These are phyloP conservation scores for Gnatocerus cornutus DNA, from an alignment of 2,888 invertebrate species.

Conservation along the genomic window DNA sequence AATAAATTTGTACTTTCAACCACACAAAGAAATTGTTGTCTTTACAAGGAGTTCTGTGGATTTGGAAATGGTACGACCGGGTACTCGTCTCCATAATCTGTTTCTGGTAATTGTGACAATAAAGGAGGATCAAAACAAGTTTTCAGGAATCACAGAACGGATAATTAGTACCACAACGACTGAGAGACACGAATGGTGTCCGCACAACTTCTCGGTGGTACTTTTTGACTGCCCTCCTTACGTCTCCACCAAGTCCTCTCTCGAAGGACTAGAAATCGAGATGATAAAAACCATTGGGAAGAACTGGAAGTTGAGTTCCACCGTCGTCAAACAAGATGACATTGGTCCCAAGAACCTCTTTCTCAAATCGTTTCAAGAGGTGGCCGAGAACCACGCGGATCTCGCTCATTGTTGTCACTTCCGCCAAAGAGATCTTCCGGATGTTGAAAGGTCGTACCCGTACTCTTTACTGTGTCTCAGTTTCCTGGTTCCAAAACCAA, in stretches of 20 bases:
- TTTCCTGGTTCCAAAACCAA: slow-evolving; percentile 8
- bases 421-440: slow-evolving; percentile 5
- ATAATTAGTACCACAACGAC: too few species aligned
- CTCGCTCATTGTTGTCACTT: neutral
- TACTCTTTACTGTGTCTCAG: neutral
- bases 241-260: neutral
- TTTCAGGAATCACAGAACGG: too few species aligned
- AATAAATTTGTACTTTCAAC: neutral
- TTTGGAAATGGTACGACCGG: neutral
- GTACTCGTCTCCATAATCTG: neutral
- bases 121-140: too few species aligned
- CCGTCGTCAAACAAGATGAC: neutral
- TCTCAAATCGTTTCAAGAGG: neutral
- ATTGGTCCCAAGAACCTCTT: neutral
- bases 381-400: neutral
- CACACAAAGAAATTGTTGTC: neutral
- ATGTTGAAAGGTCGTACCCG: slow-evolving; percentile 10
- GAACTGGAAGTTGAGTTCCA: neutral
- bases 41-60: neutral
- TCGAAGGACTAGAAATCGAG: slow-evolving; percentile 12
- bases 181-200: too few species aligned
- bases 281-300: neutral
- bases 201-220: slow-evolving; percentile 13
- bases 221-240: slow-evolving; percentile 24
- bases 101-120: neutral